A percentile compares a stretch with the other conserved stretches of the same genome.
Evolutionary conservation across 92 coral and sea anemone species (phyloP).

Genomic region (Muricea muricata): DNA sequence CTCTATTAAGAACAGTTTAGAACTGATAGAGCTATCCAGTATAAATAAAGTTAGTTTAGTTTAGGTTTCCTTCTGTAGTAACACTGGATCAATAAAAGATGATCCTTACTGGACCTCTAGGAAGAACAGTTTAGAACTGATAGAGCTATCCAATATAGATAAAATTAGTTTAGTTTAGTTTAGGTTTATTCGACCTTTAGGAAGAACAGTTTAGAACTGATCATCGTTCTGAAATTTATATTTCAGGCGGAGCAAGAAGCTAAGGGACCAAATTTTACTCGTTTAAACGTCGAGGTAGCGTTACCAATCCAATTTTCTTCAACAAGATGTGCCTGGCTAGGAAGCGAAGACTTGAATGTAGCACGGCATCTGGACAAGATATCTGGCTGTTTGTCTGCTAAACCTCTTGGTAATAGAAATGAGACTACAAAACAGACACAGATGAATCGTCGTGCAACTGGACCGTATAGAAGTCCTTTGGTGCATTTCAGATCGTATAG

Average conservation of each 20-base stretch:
- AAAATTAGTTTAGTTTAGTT: background rate
- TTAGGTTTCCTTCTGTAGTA: too few relatives aligned
- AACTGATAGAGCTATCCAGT: too few relatives aligned
- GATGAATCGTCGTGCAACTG: slow-evolving; percentile 39
- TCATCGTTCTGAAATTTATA: background rate
- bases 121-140: too few relatives aligned
- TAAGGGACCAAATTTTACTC: slow-evolving; percentile 67
- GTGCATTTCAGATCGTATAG: slow-evolving; percentile 90
- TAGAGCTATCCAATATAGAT: too few relatives aligned
- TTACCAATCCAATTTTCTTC: slow-evolving; percentile 68
- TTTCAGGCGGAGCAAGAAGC: slow-evolving; percentile 79
- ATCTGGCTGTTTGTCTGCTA: slow-evolving; percentile 9
- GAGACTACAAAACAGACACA: background rate
- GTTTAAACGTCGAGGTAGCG: slow-evolving; percentile 59
- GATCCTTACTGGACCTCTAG: too few relatives aligned
- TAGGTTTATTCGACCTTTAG: background rate
- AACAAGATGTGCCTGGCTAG: slow-evolving; percentile 78
- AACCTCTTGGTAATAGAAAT: background rate
- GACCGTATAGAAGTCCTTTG: slow-evolving; percentile 71
- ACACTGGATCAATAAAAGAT: too few relatives aligned
- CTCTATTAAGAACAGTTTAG: too few relatives aligned
- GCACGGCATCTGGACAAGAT: slow-evolving; percentile 17
- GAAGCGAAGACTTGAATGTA: slow-evolving; percentile 25
- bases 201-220: too few relatives aligned
- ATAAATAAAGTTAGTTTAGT: too few relatives aligned